These are phyloP conservation scores for Chrysina gloriosa DNA, from an alignment of 2,888 invertebrate genomes.

Conservation along the genomic window DNA sequence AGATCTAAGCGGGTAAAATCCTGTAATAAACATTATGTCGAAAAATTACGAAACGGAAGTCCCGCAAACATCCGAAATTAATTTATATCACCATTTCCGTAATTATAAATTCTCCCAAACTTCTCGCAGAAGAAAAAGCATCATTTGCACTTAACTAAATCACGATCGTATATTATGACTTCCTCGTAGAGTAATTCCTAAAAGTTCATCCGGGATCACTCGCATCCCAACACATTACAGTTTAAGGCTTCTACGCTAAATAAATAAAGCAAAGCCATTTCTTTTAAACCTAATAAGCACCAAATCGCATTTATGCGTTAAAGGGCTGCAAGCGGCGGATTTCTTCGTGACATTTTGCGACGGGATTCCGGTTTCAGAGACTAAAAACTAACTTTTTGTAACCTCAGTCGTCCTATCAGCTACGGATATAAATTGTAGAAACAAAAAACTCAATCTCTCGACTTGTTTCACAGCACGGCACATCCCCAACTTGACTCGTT, in stretches of 20 bases:
- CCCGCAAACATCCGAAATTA: not conserved
- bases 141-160: not conserved
- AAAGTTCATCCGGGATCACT: conserved; percentile 4
- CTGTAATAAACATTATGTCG: not conserved
- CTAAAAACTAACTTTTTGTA: conserved; percentile 13
- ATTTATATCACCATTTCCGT: conserved; percentile 23
- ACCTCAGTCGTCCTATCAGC: not conserved
- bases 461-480: not conserved
- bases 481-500: not conserved
- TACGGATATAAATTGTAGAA: too few relatives aligned
- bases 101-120: not conserved
- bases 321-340: not conserved
- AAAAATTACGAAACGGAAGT: not conserved
- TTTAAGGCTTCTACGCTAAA: not conserved
- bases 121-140: not conserved
- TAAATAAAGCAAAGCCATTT: not conserved
- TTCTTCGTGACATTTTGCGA: not conserved
- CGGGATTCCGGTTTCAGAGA: not conserved
- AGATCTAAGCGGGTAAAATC: not conserved
- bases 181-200: conserved; percentile 11
- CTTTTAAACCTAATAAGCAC: conserved; percentile 24
- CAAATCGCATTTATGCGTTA: conserved; percentile 1
- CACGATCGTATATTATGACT: not conserved
- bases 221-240: not conserved
- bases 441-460: not conserved